A percentile compares a stretch with the other conserved stretches of the same genome.
Conservation (phyloP, 92 coral and sea anemone species). For the Porites evermanni region DNA sequence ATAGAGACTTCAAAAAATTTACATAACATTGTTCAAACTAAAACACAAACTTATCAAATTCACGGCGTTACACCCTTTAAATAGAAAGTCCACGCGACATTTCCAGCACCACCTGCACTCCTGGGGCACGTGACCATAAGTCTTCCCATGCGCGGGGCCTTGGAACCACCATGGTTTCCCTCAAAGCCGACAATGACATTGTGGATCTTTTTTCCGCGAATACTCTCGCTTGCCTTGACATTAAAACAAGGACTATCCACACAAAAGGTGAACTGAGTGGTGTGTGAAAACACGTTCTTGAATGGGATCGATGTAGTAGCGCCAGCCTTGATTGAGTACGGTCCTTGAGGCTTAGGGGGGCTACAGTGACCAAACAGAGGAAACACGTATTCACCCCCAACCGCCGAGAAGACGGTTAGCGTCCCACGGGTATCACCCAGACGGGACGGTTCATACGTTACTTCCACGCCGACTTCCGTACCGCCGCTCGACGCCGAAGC, state of each 20-base stretch:
- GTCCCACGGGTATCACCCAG: constrained; percentile 97
- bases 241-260: constrained; percentile 92
- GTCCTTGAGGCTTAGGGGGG: constrained; percentile 98
- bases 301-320: constrained; percentile 91
- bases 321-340: constrained; percentile 94
- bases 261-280: constrained; percentile 93
- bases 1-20: background rate
- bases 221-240: constrained; percentile 90
- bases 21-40: background rate
- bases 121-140: constrained; percentile 91
- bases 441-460: constrained; percentile 93
- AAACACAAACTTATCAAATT: background rate
- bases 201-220: constrained; percentile 95
- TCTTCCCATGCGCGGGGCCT: constrained; percentile 98
- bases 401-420: constrained; percentile 72
- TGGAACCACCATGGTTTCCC: constrained; percentile 91
- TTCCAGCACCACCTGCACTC: constrained; percentile 93
- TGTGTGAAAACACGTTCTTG: constrained; percentile 92
- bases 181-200: constrained; percentile 92
- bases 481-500: constrained; percentile 99
- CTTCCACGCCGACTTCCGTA: constrained; percentile 95
- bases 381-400: constrained; percentile 95
- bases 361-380: constrained; percentile 97
- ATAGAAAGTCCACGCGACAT: constrained; percentile 92
- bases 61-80: constrained; percentile 88